Base-by-base conservation (phyloP, 2,888 invertebrate genomes). In the Sminthurides aquaticus region DNA sequence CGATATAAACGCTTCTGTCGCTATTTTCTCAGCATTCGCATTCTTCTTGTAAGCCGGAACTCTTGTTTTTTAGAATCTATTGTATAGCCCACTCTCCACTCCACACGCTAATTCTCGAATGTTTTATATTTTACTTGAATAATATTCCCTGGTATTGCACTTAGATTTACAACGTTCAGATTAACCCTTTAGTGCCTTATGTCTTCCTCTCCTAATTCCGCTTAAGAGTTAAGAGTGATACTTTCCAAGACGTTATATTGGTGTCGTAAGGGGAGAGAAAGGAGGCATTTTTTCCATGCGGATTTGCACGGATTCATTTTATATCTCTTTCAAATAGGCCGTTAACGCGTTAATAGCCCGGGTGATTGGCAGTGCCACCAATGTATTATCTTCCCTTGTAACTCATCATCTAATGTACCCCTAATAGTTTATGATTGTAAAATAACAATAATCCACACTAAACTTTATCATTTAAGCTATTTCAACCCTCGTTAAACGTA, bases 331-430 rank as follows among this genome's bases (percentile, higher is more conserved):
- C 43, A 34, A 34, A 34, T 34, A 34, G 5, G 43, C 43, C 43
- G 43, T 34, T 34, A 67, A 62, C 48, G 34, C 43, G 49, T 63
- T 62, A 59, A 62, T 64, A 64, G 61, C 63, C 57, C 34, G 49
- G 57, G 55, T 66, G 63, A 67, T 67, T 67, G 67, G 61, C 67
- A 67, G 57, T 57, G 28, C 66, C 60, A 63, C 64, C 64, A 64
- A 64, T 61, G 67, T 58, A 52, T 67, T 64, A 57, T 64, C 57
- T 57, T 11, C 8, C 43, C 64, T 60, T 64, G 64, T 67, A 67
- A 67, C 59, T 64, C 54, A 54, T 54, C 56, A 58, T 55, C 64
- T 67, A 64, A 64, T 67, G 67, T 60, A 52, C 64, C 49, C 60
- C 61, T 67, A 67, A 67, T 64, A 64, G 63, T 57, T 63, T 57